Evolutionary conservation across 2,797 vertebrate genomes (phyloP), one percentile per base, ranked within the genome.

Genomic region (Novumbra hubbsi): DNA sequence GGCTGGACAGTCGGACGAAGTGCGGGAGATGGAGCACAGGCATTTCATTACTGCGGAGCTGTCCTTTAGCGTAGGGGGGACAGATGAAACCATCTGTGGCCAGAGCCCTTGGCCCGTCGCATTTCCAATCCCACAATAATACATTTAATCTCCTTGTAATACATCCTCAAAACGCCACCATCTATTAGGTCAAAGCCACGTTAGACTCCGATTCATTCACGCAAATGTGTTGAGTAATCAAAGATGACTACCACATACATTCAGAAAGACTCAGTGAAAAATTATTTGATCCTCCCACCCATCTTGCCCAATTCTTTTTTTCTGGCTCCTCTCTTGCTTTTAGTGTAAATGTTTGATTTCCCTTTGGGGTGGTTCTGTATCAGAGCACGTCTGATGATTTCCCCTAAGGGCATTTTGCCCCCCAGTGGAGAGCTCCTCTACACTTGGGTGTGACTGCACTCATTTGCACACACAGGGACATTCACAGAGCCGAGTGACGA

Each of bases 311-410:
- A 63, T 12, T 11, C 11, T 0, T 62, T 12, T 63, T 63, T 28
- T 6, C 24, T 9, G 5, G 27, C 27, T 63, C 60, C 49, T 50
- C 48, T 50, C 48, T 50, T 66, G 9, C 64, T 66, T 67, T 38
- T 34, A 41, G 65, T 38, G 65, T 45, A 38, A 67, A 67, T 67
- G 30, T 38, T 34, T 34, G 34, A 67, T 24, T 67, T 34, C 65
- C 65, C 41, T 24, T 24, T 64, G 62, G 34, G 65, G 12, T 67
- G 41, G 14, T 41, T 67, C 65, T 67, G 32, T 38, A 38, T 32
- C n/a, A 67, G 32, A 67, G 65, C 16, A 67, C 65, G 5, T 67
- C 32, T 45, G 34, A 67, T 67, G 32, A 67, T 67, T 67, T 67
- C 34, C 27, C 64, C 30, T 38, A 16, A 34, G 64, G 64, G 30